Evolutionary conservation across 2,797 vertebrate genomes (phyloP).

Genomic region (Carcharodon carcharias): DNA sequence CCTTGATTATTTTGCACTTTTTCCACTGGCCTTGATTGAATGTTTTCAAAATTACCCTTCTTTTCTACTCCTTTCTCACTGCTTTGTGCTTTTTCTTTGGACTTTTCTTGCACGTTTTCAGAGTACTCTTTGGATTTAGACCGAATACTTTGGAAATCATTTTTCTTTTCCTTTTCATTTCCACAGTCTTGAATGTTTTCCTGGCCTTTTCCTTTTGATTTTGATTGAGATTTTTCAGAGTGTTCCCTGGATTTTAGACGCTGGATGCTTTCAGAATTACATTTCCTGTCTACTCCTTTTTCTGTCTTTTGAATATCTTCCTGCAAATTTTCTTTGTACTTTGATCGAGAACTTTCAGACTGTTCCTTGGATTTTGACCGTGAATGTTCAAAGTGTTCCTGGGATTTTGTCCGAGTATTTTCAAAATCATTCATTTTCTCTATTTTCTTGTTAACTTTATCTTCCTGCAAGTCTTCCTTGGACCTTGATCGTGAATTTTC

Average conservation of each 20-base stretch:
- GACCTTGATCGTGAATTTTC: conserved; percentile 11
- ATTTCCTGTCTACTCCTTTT: neutral
- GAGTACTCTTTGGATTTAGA: conserved; percentile 6
- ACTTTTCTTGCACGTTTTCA: neutral
- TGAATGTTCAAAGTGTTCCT: neutral
- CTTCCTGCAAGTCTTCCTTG: conserved; percentile 21
- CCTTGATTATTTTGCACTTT: conserved; percentile 58
- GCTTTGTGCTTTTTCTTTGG: neutral
- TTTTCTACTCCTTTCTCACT: neutral
- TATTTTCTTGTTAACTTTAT: neutral
- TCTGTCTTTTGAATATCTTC: neutral
- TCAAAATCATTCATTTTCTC: neutral
- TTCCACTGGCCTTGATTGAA: conserved; percentile 44
- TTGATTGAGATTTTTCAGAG: neutral
- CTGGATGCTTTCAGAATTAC: neutral
- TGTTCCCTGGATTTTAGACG: conserved; percentile 46
- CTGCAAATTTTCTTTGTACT: neutral
- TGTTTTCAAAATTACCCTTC: neutral
- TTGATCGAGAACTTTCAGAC: neutral
- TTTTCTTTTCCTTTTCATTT: neutral
- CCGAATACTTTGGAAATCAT: neutral
- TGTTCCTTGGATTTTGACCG: neutral
- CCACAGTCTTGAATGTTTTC: neutral
- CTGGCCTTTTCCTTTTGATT: neutral
- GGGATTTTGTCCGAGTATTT: neutral